These are phyloP conservation scores for Tethea ocularis DNA, from an alignment of 2,888 invertebrate species.

Conservation along the genomic window DNA sequence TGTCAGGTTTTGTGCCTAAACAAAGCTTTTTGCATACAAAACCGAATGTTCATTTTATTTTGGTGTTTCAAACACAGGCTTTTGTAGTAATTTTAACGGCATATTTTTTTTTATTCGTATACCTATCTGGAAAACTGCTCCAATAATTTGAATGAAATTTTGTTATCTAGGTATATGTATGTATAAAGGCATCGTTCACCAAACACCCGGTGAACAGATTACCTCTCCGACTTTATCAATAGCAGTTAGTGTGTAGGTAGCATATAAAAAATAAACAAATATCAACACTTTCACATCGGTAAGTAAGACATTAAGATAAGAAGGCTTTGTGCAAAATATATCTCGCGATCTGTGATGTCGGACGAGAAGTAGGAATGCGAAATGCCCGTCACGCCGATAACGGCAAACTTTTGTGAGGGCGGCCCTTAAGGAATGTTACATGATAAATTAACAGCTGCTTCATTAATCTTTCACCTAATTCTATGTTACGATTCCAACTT, in stretches of 20 bases:
- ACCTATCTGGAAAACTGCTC: too few species aligned
- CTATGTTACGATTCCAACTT: not conserved
- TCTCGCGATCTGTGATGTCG: not conserved
- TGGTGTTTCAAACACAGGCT: not conserved
- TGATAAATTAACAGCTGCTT: conserved; percentile 42
- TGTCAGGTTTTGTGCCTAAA: not conserved
- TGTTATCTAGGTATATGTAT: too few species aligned
- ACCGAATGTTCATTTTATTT: not conserved
- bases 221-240: too few species aligned
- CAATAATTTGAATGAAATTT: too few species aligned
- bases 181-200: too few species aligned
- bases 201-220: too few species aligned
- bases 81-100: not conserved
- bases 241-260: too few species aligned
- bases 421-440: conserved; percentile 30
- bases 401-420: conserved; percentile 30
- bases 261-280: not conserved
- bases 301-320: not conserved
- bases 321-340: not conserved
- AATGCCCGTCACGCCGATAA: conserved; percentile 22
- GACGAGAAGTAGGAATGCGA: conserved; percentile 15
- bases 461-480: conserved; percentile 35
- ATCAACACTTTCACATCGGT: not conserved
- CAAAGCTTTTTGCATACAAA: not conserved
- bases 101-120: too few species aligned